Percentiles rank a stretch among this genome's conserved stretches.
Conservation (phyloP, 2,888 invertebrate genomes). For the Meta bourneti region DNA sequence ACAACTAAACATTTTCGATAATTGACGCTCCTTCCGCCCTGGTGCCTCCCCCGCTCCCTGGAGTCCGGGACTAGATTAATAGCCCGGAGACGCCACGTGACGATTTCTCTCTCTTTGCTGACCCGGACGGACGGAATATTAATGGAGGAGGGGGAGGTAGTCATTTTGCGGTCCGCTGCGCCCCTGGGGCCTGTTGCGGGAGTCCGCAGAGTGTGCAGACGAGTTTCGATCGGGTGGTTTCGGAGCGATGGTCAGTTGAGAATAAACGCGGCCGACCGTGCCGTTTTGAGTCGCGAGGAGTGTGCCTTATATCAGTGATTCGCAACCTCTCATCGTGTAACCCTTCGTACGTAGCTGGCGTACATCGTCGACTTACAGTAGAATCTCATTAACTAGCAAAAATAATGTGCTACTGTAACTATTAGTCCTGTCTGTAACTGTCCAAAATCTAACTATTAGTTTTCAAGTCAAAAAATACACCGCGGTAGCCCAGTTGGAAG, state of each 20-base stretch:
- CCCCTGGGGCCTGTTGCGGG: not conserved
- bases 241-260: not conserved
- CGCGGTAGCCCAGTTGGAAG: too few relatives aligned
- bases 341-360: too few relatives aligned
- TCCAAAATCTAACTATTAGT: too few relatives aligned
- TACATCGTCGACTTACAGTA: too few relatives aligned
- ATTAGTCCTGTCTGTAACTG: too few relatives aligned
- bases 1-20: not conserved
- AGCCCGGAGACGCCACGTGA: not conserved
- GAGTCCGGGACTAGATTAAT: not conserved
- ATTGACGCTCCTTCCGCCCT: not conserved
- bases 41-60: not conserved
- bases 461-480: too few relatives aligned
- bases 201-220: not conserved
- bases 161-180: not conserved
- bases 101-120: not conserved
- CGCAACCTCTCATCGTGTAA: not conserved
- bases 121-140: conserved; percentile 43
- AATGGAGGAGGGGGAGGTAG: not conserved
- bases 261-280: not conserved
- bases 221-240: not conserved
- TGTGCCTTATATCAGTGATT: too few relatives aligned
- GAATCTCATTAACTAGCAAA: too few relatives aligned
- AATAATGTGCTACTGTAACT: too few relatives aligned
- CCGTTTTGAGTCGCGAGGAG: too few relatives aligned